These are phyloP conservation scores for Macaria notata DNA, from an alignment of 2,888 invertebrate species.

Conservation along the genomic window DNA sequence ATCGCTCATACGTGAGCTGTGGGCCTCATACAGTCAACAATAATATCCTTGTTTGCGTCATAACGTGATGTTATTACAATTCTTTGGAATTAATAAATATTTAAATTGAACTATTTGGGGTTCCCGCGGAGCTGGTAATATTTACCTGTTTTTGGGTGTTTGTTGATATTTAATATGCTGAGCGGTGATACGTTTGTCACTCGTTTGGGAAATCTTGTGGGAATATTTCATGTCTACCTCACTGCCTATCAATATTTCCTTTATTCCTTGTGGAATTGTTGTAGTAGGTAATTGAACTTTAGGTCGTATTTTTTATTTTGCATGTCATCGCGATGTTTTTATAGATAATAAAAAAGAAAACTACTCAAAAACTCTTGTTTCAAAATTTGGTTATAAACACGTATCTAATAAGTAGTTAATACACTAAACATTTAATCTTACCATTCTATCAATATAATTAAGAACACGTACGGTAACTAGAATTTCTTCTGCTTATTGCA, in stretches of 20 bases:
- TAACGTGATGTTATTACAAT: constrained; percentile 51
- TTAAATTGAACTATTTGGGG: constrained; percentile 33
- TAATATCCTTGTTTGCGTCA: constrained; percentile 59
- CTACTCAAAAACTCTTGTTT: no score
- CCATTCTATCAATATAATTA: no score
- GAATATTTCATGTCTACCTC: not conserved
- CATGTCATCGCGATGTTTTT: no score
- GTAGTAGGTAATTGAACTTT: no score
- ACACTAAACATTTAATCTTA: no score
- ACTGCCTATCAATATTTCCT: not conserved
- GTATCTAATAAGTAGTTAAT: no score
- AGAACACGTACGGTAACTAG: no score
- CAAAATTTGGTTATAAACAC: no score
- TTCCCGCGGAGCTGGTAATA: constrained; percentile 7
- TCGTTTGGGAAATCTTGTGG: constrained; percentile 1
- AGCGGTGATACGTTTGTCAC: not conserved
- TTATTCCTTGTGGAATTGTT: no score
- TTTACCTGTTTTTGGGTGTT: constrained; percentile 5
- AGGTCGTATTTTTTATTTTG: no score
- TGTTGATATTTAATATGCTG: constrained; percentile 15
- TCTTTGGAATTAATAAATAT: constrained; percentile 40
- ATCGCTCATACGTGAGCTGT: constrained; percentile 70
- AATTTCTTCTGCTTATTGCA: no score
- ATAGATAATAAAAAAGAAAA: no score
- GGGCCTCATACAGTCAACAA: constrained; percentile 53